These are phyloP conservation scores for Amphipoea lucens DNA, from an alignment of 2,888 invertebrate genomes.

Conservation along the genomic window DNA sequence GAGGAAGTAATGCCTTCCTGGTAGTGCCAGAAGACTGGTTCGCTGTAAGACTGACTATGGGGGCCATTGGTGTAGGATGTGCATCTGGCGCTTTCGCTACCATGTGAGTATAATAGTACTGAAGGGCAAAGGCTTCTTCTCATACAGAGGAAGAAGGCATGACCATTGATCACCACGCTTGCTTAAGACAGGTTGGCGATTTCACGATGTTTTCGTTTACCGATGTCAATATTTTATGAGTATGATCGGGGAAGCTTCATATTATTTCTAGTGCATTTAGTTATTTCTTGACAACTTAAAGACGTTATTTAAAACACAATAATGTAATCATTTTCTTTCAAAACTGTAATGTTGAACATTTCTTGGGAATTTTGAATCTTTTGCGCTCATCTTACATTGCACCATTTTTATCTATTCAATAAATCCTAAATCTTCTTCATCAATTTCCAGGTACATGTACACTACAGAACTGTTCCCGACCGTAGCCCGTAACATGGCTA, in stretches of 20 bases:
- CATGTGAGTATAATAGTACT: conserved; percentile 66
- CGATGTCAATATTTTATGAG: neutral
- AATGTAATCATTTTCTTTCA: neutral
- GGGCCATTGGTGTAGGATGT: conserved; percentile 70
- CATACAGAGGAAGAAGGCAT: neutral
- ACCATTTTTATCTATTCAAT: neutral
- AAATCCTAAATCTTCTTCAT: neutral
- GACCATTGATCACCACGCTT: neutral
- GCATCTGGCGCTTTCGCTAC: conserved; percentile 70
- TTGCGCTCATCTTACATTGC: neutral
- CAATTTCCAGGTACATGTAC: conserved; percentile 72
- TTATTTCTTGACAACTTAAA: neutral
- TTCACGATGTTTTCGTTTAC: neutral
- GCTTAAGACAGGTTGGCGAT: neutral
- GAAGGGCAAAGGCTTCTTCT: neutral
- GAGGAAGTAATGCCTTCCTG: conserved; percentile 80
- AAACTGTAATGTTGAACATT: neutral
- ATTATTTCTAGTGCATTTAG: neutral
- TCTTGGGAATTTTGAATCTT: neutral
- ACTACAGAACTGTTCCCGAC: conserved; percentile 92
- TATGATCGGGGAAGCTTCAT: neutral
- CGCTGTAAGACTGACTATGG: conserved; percentile 68
- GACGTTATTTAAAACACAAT: neutral
- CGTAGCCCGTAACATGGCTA: conserved; percentile 89
- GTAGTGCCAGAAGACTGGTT: conserved; percentile 70